These are phyloP conservation scores for Hyposoter didymator DNA, from an alignment of 2,888 invertebrate species.

Conservation along the genomic window DNA sequence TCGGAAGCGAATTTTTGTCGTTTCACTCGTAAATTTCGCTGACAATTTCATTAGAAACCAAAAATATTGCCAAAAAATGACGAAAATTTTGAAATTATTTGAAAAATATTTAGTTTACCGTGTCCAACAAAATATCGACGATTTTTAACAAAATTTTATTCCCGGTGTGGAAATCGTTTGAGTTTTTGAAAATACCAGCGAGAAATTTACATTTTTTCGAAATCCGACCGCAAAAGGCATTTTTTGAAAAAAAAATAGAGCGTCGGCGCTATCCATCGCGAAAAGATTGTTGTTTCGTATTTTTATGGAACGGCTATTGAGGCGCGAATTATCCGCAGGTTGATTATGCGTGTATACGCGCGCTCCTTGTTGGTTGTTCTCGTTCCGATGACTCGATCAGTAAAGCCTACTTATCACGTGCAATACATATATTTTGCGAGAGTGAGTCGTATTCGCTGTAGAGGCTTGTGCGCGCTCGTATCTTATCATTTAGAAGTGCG, in stretches of 20 bases:
- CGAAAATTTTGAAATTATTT: too few species aligned
- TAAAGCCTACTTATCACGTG: slow-evolving; percentile 52
- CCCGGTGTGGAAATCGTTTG: too few species aligned
- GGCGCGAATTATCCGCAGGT: slow-evolving; percentile 39
- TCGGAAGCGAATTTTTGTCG: too few species aligned
- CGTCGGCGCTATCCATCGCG: slow-evolving; percentile 7
- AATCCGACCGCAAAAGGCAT: background rate
- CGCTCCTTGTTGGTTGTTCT: slow-evolving; percentile 48
- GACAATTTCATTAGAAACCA: too few species aligned
- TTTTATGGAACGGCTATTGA: background rate
- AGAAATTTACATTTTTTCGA: background rate
- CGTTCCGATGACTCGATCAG: slow-evolving; percentile 58
- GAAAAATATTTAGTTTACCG: too few species aligned
- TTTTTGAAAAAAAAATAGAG: background rate
- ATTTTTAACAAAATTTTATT: too few species aligned
- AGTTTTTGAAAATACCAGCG: too few species aligned
- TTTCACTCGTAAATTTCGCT: too few species aligned
- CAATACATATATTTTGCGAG: slow-evolving; percentile 38
- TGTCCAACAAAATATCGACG: too few species aligned
- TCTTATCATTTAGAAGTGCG: slow-evolving; percentile 71
- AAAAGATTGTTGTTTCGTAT: slow-evolving; percentile 1
- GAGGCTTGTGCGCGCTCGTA: slow-evolving; percentile 64
- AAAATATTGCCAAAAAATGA: too few species aligned
- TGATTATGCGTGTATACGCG: slow-evolving; percentile 16
- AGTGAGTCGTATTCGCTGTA: slow-evolving; percentile 54